Percentiles rank a stretch among this genome's conserved stretches.
Evolutionary conservation across 2,797 vertebrate genomes (phyloP).

Genomic region (Gallirallus australis): DNA sequence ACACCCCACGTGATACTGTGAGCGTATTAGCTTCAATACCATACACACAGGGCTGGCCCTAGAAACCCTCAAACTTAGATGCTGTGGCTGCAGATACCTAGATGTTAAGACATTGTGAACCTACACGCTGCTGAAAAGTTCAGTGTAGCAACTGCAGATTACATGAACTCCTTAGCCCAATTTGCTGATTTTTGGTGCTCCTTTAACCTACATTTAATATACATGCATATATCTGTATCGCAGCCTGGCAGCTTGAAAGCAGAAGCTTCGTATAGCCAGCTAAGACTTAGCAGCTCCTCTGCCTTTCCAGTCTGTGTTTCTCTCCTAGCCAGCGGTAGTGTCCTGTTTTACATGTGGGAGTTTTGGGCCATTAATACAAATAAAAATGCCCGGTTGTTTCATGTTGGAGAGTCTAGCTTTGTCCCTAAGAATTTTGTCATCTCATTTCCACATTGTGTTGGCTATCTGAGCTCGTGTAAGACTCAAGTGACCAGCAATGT

Average conservation of each 20-base stretch:
- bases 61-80: not conserved
- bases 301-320: not conserved
- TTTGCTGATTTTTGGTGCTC: not conserved
- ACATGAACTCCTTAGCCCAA: not conserved
- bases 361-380: not conserved
- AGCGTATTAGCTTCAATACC: not conserved
- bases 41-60: not conserved
- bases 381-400: not conserved
- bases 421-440: not conserved
- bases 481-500: not conserved
- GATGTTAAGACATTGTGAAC: not conserved
- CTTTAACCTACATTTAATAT: not conserved
- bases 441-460: not conserved
- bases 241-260: not conserved
- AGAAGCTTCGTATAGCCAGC: not conserved
- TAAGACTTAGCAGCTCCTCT: not conserved
- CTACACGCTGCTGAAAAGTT: not conserved
- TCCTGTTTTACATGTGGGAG: not conserved
- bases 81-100: not conserved
- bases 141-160: not conserved
- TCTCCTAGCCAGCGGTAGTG: not conserved
- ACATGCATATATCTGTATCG: not conserved
- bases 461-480: not conserved
- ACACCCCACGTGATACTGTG: fast-evolving
- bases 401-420: not conserved